Conservation (phyloP, 2,113 vertebrate genomes). For the Corvus hawaiiensis region DNA sequence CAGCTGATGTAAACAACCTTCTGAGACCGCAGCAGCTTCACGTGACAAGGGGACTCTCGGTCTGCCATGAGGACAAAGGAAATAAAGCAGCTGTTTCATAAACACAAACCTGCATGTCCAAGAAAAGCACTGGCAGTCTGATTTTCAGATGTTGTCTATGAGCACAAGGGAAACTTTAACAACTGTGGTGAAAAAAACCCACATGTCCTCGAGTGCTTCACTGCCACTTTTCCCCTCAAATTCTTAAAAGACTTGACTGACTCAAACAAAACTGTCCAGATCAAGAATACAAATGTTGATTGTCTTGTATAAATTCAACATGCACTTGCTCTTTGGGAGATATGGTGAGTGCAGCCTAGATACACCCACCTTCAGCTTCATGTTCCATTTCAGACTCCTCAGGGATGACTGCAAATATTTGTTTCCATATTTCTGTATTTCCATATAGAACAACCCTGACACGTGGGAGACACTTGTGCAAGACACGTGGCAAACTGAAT, state of each 20-base stretch:
- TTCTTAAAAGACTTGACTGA: neutral
- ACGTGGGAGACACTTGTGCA: neutral
- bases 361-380: neutral
- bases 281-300: neutral
- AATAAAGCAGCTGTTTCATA: neutral
- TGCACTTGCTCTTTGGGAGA: neutral
- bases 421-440: neutral
- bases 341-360: neutral
- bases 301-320: neutral
- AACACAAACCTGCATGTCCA: neutral
- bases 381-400: neutral
- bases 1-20: constrained; percentile 97
- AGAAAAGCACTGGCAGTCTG: neutral
- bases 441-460: neutral
- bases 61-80: constrained; percentile 66
- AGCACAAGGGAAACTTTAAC: neutral
- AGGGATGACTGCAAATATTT: neutral
- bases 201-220: neutral
- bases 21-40: constrained; percentile 91
- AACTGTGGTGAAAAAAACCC: neutral
- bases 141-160: neutral
- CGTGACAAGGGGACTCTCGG: constrained; percentile 91
- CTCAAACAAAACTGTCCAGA: neutral
- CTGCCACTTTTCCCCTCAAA: neutral
- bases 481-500: neutral